A percentile compares a stretch with the other conserved stretches of the same genome.
Evolutionary conservation across 2,888 invertebrate genomes (phyloP).

Genomic region (Drosophila phalerata): DNA sequence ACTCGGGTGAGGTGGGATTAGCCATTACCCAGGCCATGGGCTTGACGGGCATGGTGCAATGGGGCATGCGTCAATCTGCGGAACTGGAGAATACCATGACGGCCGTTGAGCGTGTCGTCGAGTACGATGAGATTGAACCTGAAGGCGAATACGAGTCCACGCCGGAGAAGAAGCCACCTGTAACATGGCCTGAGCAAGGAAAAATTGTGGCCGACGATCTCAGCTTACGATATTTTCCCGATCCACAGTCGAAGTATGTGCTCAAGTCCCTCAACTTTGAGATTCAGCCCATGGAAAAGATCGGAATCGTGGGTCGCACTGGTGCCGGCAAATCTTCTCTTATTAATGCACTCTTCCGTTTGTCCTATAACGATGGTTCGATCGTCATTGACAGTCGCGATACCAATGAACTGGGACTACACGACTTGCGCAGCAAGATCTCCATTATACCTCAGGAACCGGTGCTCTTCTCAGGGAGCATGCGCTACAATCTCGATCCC

Average conservation of each 20-base stretch:
- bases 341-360: slow-evolving; percentile 19
- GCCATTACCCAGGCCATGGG: slow-evolving; percentile 93
- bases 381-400: slow-evolving; percentile 93
- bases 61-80: slow-evolving; percentile 97
- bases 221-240: slow-evolving; percentile 89
- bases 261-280: slow-evolving; percentile 89
- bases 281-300: no score
- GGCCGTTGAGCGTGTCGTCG: slow-evolving; percentile 92
- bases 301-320: no score
- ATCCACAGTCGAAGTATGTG: slow-evolving; percentile 89
- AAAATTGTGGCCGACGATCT: slow-evolving; percentile 89
- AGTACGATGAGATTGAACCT: slow-evolving; percentile 87
- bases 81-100: slow-evolving; percentile 96
- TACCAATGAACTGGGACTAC: slow-evolving; percentile 90
- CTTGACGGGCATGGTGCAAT: slow-evolving; percentile 89
- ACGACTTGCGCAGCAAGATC: slow-evolving; percentile 90
- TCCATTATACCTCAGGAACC: slow-evolving; percentile 95
- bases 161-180: slow-evolving; percentile 88
- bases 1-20: slow-evolving; percentile 91
- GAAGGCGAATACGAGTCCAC: slow-evolving; percentile 88
- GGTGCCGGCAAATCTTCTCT: no score
- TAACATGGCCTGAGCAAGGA: slow-evolving; percentile 91
- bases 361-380: slow-evolving; percentile 91
- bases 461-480: slow-evolving; percentile 93
- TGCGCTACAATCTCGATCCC: slow-evolving; percentile 96